These are phyloP conservation scores for Bucorvus abyssinicus DNA, from an alignment of 2,797 vertebrate genomes.

Conservation along the genomic window DNA sequence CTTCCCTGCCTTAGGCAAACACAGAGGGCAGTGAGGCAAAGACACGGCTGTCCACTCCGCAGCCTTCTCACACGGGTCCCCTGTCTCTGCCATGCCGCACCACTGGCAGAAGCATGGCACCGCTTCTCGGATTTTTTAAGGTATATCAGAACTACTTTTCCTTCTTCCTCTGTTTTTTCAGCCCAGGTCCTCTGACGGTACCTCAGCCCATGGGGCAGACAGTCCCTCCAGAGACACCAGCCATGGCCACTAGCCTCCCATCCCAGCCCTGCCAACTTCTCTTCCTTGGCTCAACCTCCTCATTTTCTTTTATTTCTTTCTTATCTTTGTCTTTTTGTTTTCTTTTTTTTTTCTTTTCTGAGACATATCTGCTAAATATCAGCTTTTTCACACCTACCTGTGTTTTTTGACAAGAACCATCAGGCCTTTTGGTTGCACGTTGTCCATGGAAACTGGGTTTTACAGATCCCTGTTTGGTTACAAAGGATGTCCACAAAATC, in stretches of 20 bases:
- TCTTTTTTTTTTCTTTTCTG: neutral
- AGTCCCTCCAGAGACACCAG: neutral
- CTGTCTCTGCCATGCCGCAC: rapidly evolving
- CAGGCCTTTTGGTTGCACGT: neutral
- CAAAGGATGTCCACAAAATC: neutral
- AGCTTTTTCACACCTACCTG: neutral
- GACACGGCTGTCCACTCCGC: neutral
- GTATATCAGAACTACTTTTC: neutral
- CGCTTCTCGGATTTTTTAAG: neutral
- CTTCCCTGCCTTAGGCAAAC: neutral
- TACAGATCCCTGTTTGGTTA: neutral
- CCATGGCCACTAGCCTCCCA: neutral
- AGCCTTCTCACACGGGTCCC: rapidly evolving
- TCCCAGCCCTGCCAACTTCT: neutral
- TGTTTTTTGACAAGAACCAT: neutral
- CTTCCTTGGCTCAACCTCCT: neutral
- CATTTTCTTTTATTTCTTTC: rapidly evolving
- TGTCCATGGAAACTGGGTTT: neutral
- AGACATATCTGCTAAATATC: neutral
- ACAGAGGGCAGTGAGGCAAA: neutral
- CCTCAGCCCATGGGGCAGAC: neutral
- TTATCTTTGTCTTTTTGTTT: neutral
- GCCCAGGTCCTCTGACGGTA: neutral
- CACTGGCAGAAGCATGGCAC: neutral
- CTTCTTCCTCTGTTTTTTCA: neutral